Conservation (phyloP, 1,140 invertebrate species). For the Pogonomyrmex barbatus region DNA sequence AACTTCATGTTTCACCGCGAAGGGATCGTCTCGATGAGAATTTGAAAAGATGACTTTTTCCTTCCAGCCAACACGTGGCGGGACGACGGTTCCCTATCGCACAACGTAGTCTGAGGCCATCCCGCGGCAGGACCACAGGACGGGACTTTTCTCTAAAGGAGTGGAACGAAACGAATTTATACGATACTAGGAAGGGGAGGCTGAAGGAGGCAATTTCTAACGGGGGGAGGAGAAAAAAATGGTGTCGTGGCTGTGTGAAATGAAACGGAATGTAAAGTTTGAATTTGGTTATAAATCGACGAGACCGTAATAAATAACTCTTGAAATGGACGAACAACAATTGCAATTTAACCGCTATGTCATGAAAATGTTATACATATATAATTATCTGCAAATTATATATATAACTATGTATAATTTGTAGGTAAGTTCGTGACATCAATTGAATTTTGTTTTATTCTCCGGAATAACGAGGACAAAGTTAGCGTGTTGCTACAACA, state of each 20-base stretch:
- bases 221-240: constrained; percentile 5
- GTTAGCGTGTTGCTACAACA: constrained; percentile 17
- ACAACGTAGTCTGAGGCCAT: constrained; percentile 79
- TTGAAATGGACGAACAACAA: constrained; percentile 10
- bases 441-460: constrained; percentile 39
- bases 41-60: constrained; percentile 82
- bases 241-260: constrained; percentile 39
- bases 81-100: constrained; percentile 80
- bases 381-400: constrained; percentile 35
- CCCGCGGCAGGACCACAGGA: constrained; percentile 38
- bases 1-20: constrained; percentile 56
- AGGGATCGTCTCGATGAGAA: constrained; percentile 76
- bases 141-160: constrained; percentile 41
- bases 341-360: constrained; percentile 10
- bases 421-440: constrained; percentile 33
- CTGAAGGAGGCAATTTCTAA: constrained; percentile 6
- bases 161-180: background rate
- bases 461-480: constrained; percentile 37
- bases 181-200: background rate
- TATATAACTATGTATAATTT: background rate
- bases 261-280: constrained; percentile 13
- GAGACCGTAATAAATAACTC: background rate
- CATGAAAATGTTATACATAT: constrained; percentile 6
- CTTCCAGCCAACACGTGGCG: constrained; percentile 85
- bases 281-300: constrained; percentile 18